A percentile compares a stretch with the other conserved stretches of the same genome.
phyloP scores from a whole-genome alignment of 2,888 invertebrate species.

The Venustoraphidia nigricollis region DNA sequence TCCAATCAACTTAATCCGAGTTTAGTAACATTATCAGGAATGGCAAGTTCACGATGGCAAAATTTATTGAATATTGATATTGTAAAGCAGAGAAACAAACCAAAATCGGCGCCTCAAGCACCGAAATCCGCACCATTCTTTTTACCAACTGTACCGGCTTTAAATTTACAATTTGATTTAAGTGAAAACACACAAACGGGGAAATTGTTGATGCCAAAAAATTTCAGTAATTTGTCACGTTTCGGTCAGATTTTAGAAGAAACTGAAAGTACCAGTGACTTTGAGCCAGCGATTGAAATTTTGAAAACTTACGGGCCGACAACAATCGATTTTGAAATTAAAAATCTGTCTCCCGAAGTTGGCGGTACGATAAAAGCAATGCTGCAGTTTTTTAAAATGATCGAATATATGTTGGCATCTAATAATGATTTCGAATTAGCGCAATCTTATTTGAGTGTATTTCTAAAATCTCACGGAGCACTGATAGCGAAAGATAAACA shows the following conservation, averaged over 20 bases:
- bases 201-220: slow-evolving; percentile 38
- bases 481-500: slow-evolving; percentile 37
- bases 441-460: slow-evolving; percentile 78
- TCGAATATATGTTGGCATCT: slow-evolving; percentile 52
- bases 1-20: slow-evolving; percentile 60
- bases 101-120: slow-evolving; percentile 64
- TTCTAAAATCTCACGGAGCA: slow-evolving; percentile 65
- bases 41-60: slow-evolving; percentile 82
- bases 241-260: slow-evolving; percentile 49
- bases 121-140: slow-evolving; percentile 92
- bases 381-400: slow-evolving; percentile 60
- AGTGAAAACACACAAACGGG: slow-evolving; percentile 30
- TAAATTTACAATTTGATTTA: slow-evolving; percentile 69
- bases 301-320: slow-evolving; percentile 65
- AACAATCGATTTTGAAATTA: slow-evolving; percentile 75
- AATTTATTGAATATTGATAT: slow-evolving; percentile 75
- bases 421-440: slow-evolving; percentile 78
- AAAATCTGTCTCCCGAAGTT: slow-evolving; percentile 55
- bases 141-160: slow-evolving; percentile 73
- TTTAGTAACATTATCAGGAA: slow-evolving; percentile 70
- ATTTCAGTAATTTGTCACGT: slow-evolving; percentile 46
- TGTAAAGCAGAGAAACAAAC: slow-evolving; percentile 80
- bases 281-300: slow-evolving; percentile 37
- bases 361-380: slow-evolving; percentile 58
- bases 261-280: slow-evolving; percentile 34